phyloP scores from a whole-genome alignment of 2,797 vertebrate genomes.

The Rachycentron canadum region DNA sequence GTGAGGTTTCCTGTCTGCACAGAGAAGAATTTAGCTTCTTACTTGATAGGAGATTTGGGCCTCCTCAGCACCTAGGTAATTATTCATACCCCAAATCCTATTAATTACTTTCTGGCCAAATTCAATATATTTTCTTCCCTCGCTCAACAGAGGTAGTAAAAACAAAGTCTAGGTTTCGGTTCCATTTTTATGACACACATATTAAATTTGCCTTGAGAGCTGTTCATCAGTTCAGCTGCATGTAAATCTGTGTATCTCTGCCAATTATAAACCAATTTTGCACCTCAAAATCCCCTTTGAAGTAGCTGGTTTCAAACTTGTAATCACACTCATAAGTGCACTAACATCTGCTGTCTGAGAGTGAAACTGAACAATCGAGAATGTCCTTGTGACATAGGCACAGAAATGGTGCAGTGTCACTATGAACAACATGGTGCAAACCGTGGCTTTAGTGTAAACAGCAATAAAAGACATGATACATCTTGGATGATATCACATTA shows the following conservation, averaged over 20 bases:
- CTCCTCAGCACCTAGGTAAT: conserved; percentile 46
- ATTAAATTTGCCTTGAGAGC: conserved; percentile 27
- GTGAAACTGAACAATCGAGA: background rate
- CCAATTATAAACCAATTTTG: conserved; percentile 42
- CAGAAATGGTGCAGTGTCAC: background rate
- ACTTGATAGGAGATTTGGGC: conserved; percentile 43
- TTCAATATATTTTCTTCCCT: conserved; percentile 43
- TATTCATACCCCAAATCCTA: conserved; percentile 50
- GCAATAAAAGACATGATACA: background rate
- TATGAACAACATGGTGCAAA: background rate
- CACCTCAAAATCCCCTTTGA: conserved; percentile 26
- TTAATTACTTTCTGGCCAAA: conserved; percentile 59
- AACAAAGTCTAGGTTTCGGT: conserved; percentile 33
- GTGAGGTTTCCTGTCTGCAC: conserved; percentile 13
- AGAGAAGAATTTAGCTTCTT: conserved; percentile 13
- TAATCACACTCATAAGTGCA: conserved; percentile 11
- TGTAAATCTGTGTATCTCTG: conserved; percentile 11
- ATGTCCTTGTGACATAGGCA: background rate
- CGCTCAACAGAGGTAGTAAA: conserved; percentile 27
- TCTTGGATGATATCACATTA: background rate
- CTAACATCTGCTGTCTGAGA: background rate
- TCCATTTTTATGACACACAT: conserved; percentile 31
- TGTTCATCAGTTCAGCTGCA: conserved; percentile 31
- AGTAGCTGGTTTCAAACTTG: conserved; percentile 24
- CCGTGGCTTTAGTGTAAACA: background rate